phyloP scores from a whole-genome alignment of 2,113 vertebrate species.

The Ophthalmolycus amberensis region DNA sequence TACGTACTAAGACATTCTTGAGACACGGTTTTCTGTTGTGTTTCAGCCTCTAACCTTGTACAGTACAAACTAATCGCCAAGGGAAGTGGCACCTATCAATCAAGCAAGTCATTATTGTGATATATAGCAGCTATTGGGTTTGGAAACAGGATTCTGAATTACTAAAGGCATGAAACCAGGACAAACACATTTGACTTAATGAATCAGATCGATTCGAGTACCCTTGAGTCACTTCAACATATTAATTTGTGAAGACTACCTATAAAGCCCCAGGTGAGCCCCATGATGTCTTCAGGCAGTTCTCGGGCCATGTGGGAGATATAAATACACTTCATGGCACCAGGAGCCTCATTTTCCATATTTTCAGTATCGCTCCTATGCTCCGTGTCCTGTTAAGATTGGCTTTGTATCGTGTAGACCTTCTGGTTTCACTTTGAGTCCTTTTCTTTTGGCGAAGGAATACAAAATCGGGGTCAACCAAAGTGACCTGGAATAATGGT shows the following conservation, averaged over 20 bases:
- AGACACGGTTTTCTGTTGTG: conserved; percentile 17
- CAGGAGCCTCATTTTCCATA: conserved; percentile 64
- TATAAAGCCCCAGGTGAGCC: conserved; percentile 63
- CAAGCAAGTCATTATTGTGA: conserved; percentile 38
- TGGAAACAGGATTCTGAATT: conserved; percentile 32
- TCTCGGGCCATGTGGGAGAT: conserved; percentile 38
- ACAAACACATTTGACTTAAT: conserved; percentile 32
- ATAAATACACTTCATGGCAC: conserved; percentile 66
- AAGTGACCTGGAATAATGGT: conserved; percentile 66
- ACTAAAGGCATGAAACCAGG: conserved; percentile 29
- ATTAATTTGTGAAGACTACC: conserved; percentile 36
- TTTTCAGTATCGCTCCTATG: conserved; percentile 45
- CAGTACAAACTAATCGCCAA: conserved; percentile 32
- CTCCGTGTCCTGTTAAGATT: conserved; percentile 60
- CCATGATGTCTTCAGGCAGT: conserved; percentile 55
- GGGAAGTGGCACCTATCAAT: conserved; percentile 53
- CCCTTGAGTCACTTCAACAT: conserved; percentile 24
- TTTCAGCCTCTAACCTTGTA: conserved; percentile 12
- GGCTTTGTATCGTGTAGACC: conserved; percentile 49
- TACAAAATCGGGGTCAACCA: conserved; percentile 54
- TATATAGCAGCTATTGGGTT: conserved; percentile 40
- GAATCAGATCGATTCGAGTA: conserved; percentile 42
- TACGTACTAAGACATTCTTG: not conserved
- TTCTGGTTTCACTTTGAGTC: conserved; percentile 71
- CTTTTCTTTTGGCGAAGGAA: conserved; percentile 43